phyloP scores from a whole-genome alignment of 1,140 invertebrate genomes.

The Anoplophora glabripennis region DNA sequence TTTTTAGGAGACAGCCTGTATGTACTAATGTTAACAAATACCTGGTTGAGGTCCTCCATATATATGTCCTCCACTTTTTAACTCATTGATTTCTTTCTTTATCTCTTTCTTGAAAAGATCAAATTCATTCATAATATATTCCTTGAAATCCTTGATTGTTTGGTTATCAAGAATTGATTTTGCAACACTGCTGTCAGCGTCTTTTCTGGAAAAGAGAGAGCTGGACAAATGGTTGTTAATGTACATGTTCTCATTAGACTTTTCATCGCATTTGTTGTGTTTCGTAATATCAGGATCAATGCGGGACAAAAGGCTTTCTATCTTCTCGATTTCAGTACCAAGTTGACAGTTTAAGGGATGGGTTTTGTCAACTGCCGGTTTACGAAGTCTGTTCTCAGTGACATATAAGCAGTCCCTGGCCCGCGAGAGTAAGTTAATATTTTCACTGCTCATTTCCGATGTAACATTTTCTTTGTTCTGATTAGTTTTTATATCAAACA shows the following conservation, averaged over 20 bases:
- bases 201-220: too few species aligned
- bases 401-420: constrained; percentile 69
- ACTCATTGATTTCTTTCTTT: constrained; percentile 61
- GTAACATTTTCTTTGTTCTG: constrained; percentile 55
- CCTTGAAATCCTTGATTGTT: too few species aligned
- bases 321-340: constrained; percentile 60
- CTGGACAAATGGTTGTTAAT: too few species aligned
- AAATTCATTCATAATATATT: too few species aligned
- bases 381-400: constrained; percentile 68
- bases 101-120: constrained; percentile 49
- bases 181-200: constrained; percentile 51
- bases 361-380: constrained; percentile 58
- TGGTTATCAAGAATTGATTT: too few species aligned
- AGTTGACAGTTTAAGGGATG: constrained; percentile 65
- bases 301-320: constrained; percentile 61
- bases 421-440: constrained; percentile 63
- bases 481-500: constrained; percentile 61
- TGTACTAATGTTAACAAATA: constrained; percentile 36
- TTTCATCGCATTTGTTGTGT: constrained; percentile 53
- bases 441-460: constrained; percentile 61
- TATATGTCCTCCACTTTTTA: constrained; percentile 63
- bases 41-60: constrained; percentile 51
- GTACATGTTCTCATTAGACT: constrained; percentile 55
- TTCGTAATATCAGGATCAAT: constrained; percentile 58
- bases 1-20: too few species aligned